A percentile compares a stretch with the other conserved stretches of the same genome.
Evolutionary conservation across 2,113 vertebrate species (phyloP).

Genomic region (Onychorhynchus coronatus): DNA sequence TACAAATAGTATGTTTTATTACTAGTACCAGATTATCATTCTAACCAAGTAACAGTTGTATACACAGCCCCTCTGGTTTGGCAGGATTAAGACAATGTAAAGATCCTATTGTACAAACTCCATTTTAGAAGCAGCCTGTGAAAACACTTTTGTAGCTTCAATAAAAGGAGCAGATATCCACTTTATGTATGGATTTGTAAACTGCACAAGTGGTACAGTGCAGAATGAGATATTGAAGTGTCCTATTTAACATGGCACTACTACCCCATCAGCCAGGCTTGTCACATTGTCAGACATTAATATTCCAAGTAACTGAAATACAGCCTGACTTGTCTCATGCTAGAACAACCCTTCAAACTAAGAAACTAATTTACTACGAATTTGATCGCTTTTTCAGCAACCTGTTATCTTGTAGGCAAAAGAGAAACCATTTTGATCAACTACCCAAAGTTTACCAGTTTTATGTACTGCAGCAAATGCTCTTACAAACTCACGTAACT

Average conservation of each 20-base stretch:
- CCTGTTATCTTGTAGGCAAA: fast-evolving
- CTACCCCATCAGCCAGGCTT: neutral
- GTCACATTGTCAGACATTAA: neutral
- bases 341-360: neutral
- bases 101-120: neutral
- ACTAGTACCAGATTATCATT: neutral
- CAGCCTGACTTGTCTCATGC: neutral
- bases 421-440: neutral
- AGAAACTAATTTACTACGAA: neutral
- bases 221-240: neutral
- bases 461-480: neutral
- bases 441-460: neutral
- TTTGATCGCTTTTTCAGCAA: neutral
- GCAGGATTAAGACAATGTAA: neutral
- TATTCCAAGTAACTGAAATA: neutral
- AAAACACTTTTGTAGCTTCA: neutral
- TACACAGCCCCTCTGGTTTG: neutral
- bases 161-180: neutral
- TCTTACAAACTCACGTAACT: neutral
- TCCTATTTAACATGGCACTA: neutral
- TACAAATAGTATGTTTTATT: neutral
- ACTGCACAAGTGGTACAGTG: too few species aligned
- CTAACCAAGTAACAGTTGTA: neutral
- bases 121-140: neutral
- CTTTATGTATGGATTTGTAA: neutral